Evolutionary conservation across 2,113 vertebrate species (phyloP).

Genomic region (Epinephelus fuscoguttatus): DNA sequence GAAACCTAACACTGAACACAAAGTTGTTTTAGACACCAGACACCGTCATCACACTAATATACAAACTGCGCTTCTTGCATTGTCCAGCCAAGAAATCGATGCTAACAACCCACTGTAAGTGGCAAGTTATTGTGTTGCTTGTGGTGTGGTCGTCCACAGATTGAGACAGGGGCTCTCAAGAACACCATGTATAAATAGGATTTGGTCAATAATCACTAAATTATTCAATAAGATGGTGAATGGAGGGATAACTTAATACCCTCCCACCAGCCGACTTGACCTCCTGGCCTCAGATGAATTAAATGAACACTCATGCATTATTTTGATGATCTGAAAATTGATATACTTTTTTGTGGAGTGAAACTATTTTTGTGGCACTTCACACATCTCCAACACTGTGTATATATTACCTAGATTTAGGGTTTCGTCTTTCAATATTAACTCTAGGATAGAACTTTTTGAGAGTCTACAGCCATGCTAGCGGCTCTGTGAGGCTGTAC

Average conservation of each 20-base stretch:
- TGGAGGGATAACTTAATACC: slow-evolving; percentile 68
- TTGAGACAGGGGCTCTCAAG: slow-evolving; percentile 48
- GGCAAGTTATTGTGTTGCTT: slow-evolving; percentile 63
- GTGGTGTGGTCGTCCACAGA: slow-evolving; percentile 56
- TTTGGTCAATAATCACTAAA: slow-evolving; percentile 82
- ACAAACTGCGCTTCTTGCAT: slow-evolving; percentile 34
- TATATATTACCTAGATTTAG: background rate
- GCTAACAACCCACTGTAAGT: slow-evolving; percentile 59
- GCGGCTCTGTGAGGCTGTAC: background rate
- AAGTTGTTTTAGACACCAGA: slow-evolving; percentile 55
- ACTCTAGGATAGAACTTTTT: background rate
- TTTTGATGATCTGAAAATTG: slow-evolving; percentile 26
- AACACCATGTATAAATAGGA: slow-evolving; percentile 70
- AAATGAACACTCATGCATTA: background rate
- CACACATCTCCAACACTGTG: background rate
- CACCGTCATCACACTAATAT: slow-evolving; percentile 20
- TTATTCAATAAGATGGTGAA: slow-evolving; percentile 79
- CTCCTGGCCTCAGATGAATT: slow-evolving; percentile 38
- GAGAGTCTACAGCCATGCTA: background rate
- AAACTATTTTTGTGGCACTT: background rate
- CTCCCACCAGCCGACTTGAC: slow-evolving; percentile 39
- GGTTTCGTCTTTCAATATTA: background rate
- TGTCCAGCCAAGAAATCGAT: slow-evolving; percentile 60
- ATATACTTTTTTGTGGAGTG: background rate
- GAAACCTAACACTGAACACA: slow-evolving; percentile 43